Conservation (phyloP, 2,113 vertebrate genomes). For the Pygoscelis antarcticus region DNA sequence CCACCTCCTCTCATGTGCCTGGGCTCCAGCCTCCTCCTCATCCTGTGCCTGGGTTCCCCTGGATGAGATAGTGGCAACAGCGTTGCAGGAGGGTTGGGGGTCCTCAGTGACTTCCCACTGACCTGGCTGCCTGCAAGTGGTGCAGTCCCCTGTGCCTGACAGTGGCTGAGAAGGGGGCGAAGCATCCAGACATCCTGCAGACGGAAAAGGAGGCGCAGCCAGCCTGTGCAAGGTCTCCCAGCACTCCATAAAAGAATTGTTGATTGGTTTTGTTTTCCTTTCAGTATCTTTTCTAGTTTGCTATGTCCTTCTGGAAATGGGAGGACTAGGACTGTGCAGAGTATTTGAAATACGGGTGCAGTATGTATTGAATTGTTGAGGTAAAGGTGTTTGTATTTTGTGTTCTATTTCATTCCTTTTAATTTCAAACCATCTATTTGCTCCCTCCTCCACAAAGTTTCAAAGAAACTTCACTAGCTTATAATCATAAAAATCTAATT, state of each 20-base stretch:
- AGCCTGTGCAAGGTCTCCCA: background rate
- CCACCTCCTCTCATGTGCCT: accelerated
- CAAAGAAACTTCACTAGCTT: background rate
- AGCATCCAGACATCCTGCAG: background rate
- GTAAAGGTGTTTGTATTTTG: background rate
- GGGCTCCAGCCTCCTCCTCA: background rate
- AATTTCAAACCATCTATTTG: background rate
- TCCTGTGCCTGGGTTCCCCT: background rate
- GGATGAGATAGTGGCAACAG: background rate
- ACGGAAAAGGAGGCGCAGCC: background rate
- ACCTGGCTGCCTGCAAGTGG: background rate
- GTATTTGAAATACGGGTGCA: background rate
- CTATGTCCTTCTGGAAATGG: accelerated
- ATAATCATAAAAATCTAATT: background rate
- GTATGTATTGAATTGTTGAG: background rate
- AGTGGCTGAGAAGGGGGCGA: background rate
- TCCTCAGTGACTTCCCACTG: accelerated
- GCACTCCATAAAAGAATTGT: background rate
- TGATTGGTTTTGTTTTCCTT: background rate
- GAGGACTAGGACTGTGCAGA: background rate
- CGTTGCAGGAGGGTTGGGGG: background rate
- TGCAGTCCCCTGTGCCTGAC: accelerated
- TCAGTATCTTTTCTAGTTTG: background rate
- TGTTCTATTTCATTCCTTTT: background rate
- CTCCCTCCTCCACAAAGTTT: background rate